Evolutionary conservation across 2,888 invertebrate species (phyloP).

Genomic region (Ametastegia equiseti): DNA sequence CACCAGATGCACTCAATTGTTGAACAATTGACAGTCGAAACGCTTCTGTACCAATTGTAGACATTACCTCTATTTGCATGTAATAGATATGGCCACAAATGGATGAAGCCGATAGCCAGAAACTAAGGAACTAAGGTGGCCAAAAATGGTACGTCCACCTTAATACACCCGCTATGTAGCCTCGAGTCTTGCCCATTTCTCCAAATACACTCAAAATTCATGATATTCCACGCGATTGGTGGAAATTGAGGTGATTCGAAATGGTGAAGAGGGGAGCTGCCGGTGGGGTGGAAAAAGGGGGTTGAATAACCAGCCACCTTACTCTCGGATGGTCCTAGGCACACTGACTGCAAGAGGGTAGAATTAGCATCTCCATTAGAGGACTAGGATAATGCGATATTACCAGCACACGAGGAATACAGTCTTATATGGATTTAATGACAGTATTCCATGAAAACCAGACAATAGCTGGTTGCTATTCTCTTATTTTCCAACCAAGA

Average conservation of each 20-base stretch:
- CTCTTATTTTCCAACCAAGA: constrained; percentile 19
- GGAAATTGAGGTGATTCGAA: constrained; percentile 63
- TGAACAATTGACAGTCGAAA: no score
- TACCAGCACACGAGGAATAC: constrained; percentile 56
- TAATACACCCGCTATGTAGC: background rate
- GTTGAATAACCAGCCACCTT: constrained; percentile 56
- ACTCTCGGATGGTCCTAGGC: constrained; percentile 53
- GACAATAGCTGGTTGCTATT: constrained; percentile 35
- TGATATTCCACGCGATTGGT: constrained; percentile 70
- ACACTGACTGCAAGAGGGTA: constrained; percentile 62
- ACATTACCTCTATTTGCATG: no score
- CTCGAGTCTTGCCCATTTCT: constrained; percentile 60
- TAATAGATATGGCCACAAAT: no score
- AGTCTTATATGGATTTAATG: constrained; percentile 38
- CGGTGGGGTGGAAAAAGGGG: constrained; percentile 55
- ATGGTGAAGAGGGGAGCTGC: background rate
- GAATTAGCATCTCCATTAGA: constrained; percentile 73
- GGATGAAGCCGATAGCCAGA: no score
- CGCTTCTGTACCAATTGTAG: no score
- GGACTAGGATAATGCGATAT: constrained; percentile 69
- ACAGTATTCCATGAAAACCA: constrained; percentile 38
- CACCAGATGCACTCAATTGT: no score
- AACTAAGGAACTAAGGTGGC: no score
- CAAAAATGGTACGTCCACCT: no score
- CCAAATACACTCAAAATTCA: constrained; percentile 69